phyloP scores from a whole-genome alignment of 2,888 invertebrate species.

The Acleris laterana region DNA sequence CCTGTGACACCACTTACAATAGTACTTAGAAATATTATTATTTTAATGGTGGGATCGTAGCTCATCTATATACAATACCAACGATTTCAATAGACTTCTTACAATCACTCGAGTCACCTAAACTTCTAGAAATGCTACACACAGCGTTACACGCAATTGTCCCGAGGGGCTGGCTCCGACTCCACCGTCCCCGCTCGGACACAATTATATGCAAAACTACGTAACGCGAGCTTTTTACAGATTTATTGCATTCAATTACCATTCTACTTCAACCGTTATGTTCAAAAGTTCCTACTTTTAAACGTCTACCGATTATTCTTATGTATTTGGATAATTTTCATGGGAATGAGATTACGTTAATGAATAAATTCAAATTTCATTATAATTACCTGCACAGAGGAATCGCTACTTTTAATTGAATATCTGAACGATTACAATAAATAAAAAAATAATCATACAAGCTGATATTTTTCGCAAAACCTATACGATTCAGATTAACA shows the following conservation, averaged over 20 bases:
- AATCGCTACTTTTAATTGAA: conserved; percentile 30
- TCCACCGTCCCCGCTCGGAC: background rate
- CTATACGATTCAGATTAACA: conserved; percentile 52
- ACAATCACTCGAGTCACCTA: conserved; percentile 81
- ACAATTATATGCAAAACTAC: conserved; percentile 53
- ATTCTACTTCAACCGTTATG: conserved; percentile 70
- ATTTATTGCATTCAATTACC: conserved; percentile 78
- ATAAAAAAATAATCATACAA: conserved; percentile 44
- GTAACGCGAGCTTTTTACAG: conserved; percentile 58
- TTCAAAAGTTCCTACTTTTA: conserved; percentile 74
- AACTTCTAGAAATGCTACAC: conserved; percentile 55
- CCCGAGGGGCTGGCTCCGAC: too few species aligned
- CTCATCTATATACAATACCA: conserved; percentile 83
- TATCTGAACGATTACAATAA: conserved; percentile 33
- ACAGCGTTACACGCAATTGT: conserved; percentile 41
- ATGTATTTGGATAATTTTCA: conserved; percentile 53
- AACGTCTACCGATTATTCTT: conserved; percentile 46
- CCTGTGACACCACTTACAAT: conserved; percentile 74
- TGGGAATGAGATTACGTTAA: conserved; percentile 50
- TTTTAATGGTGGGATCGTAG: conserved; percentile 83
- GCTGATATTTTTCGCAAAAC: conserved; percentile 53
- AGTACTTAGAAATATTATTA: conserved; percentile 75
- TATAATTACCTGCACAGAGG: conserved; percentile 28
- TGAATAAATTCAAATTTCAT: conserved; percentile 29
- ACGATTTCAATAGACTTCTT: conserved; percentile 78